phyloP scores from a whole-genome alignment of 2,888 invertebrate species.

The Trisateles emortualis region DNA sequence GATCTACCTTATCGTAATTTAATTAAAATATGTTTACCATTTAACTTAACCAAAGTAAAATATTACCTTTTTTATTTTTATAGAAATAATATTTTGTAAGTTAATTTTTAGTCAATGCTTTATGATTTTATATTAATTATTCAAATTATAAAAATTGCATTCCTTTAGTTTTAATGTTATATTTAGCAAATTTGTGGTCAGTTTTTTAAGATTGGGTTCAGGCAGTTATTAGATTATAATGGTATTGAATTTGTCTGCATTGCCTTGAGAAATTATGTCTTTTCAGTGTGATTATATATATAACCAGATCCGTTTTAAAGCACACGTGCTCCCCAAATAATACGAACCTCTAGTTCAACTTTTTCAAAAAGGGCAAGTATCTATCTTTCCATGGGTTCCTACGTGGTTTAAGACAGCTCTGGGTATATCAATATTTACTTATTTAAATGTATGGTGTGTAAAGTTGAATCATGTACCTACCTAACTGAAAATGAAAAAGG shows the following conservation, averaged over 20 bases:
- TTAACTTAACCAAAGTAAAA: conserved; percentile 52
- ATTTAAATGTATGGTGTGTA: too few relatives aligned
- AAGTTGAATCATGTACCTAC: too few relatives aligned
- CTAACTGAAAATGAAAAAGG: too few relatives aligned
- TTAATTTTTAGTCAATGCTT: conserved; percentile 14
- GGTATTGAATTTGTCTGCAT: conserved; percentile 35
- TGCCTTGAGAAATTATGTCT: conserved; percentile 17
- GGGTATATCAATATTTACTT: too few relatives aligned
- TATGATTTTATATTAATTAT: conserved; percentile 16
- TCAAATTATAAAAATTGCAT: conserved; percentile 44
- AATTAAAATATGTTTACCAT: conserved; percentile 42
- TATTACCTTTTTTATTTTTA: conserved; percentile 50
- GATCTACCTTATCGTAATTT: conserved; percentile 20
- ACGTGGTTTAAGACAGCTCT: too few relatives aligned
- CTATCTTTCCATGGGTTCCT: too few relatives aligned
- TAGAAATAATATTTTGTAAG: conserved; percentile 22
- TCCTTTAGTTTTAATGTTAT: conserved; percentile 44
- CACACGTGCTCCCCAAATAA: too few relatives aligned
- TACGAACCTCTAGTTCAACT: too few relatives aligned
- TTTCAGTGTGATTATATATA: conserved; percentile 16
- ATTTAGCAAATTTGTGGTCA: conserved; percentile 28
- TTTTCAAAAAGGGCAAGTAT: too few relatives aligned
- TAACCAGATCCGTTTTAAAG: too few relatives aligned
- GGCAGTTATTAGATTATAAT: conserved; percentile 19
- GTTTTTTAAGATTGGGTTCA: conserved; percentile 30